phyloP scores from a whole-genome alignment of 2,888 invertebrate species.

The Syrista parreyssii region DNA sequence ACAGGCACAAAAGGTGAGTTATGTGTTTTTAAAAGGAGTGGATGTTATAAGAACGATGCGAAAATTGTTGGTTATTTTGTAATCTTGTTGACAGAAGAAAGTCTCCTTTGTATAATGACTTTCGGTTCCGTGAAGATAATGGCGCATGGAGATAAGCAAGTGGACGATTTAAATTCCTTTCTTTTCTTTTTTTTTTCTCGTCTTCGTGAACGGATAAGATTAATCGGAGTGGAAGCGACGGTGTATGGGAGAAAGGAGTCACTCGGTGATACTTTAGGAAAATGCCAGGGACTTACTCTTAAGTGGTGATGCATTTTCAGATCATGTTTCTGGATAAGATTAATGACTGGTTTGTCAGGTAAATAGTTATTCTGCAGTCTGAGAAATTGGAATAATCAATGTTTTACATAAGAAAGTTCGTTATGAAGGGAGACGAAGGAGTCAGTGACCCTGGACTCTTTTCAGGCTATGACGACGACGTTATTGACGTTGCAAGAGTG shows the following conservation, averaged over 20 bases:
- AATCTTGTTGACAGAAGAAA: neutral
- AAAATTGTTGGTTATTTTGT: neutral
- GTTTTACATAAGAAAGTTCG: neutral
- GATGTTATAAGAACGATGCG: neutral
- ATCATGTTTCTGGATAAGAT: neutral
- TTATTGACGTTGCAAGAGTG: neutral
- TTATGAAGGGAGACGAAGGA: conserved; percentile 24
- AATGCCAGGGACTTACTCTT: neutral
- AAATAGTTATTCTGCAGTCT: neutral
- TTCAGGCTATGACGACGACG: neutral
- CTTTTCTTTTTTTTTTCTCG: neutral
- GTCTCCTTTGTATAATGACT: neutral
- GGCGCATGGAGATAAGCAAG: neutral
- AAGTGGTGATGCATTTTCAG: neutral
- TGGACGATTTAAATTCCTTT: neutral
- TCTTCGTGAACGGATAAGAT: neutral
- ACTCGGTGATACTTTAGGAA: neutral
- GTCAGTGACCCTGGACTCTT: conserved; percentile 28
- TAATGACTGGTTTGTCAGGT: neutral
- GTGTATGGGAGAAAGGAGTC: neutral
- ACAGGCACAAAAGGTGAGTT: neutral
- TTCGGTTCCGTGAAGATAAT: neutral
- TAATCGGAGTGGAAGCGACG: neutral
- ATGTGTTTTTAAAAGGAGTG: neutral
- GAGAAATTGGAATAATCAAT: neutral